Conservation (phyloP, 2,888 invertebrate species). For the Geophilus truncorum region DNA sequence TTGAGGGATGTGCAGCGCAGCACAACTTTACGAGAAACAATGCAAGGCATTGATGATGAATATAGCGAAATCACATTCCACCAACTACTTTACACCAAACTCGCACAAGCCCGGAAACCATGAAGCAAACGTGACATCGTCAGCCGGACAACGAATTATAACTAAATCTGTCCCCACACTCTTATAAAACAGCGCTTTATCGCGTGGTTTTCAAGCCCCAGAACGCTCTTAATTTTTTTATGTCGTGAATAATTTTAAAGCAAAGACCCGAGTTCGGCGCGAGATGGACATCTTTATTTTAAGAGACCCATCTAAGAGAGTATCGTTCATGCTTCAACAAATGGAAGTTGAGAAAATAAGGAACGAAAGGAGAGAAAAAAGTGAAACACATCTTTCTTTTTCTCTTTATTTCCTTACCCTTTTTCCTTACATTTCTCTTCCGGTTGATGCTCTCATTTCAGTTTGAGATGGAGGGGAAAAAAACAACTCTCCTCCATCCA, state of each 20-base stretch:
- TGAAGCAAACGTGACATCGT: not conserved
- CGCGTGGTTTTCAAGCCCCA: not conserved
- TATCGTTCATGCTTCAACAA: slow-evolving; percentile 4
- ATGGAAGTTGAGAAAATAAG: not conserved
- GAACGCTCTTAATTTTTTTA: not conserved
- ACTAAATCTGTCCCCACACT: not conserved
- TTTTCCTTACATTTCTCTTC: slow-evolving; percentile 1
- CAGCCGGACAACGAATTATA: not conserved
- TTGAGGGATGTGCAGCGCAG: not conserved
- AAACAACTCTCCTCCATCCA: not conserved
- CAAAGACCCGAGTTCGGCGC: not conserved
- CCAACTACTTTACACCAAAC: not conserved
- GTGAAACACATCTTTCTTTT: slow-evolving; percentile 15
- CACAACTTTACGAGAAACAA: slow-evolving; percentile 11
- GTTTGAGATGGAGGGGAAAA: not conserved
- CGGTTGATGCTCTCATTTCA: slow-evolving; percentile 22
- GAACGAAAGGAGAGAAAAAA: not conserved
- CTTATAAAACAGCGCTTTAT: not conserved
- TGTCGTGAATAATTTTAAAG: slow-evolving; percentile 2
- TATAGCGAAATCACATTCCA: not conserved
- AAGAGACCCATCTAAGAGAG: not conserved
- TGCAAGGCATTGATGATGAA: slow-evolving; percentile 2
- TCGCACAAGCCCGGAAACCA: not conserved
- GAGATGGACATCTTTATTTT: not conserved
- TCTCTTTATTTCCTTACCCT: not conserved